These are phyloP conservation scores for Actenoides lindsayi DNA, from an alignment of 2,113 vertebrate species.

Conservation along the genomic window DNA sequence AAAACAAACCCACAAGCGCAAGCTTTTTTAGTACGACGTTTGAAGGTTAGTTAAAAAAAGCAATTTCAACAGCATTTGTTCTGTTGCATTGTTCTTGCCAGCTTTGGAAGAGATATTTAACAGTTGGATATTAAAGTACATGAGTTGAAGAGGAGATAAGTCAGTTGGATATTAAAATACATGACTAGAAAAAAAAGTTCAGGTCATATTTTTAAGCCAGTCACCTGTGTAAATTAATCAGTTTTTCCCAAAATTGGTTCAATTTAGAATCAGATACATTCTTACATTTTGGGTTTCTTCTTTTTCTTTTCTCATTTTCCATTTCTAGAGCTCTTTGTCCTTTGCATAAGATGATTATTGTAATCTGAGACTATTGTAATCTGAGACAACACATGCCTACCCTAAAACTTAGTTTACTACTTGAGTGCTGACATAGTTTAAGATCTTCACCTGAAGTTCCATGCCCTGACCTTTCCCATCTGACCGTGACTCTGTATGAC, in stretches of 20 bases:
- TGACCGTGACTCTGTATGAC: background rate
- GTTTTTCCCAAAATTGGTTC: background rate
- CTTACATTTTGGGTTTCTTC: background rate
- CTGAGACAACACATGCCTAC: background rate
- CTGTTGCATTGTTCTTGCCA: conserved; percentile 31
- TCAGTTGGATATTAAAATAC: conserved; percentile 3
- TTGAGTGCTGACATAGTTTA: background rate
- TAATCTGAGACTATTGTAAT: background rate
- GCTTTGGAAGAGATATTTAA: conserved; percentile 6
- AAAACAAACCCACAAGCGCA: conserved; percentile 46
- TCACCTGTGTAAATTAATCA: background rate
- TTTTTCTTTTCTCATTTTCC: background rate
- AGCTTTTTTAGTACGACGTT: conserved; percentile 30
- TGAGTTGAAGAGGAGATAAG: background rate
- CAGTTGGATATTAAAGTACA: background rate
- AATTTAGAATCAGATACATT: background rate
- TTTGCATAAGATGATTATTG: conserved; percentile 4
- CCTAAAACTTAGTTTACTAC: background rate
- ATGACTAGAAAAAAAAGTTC: background rate
- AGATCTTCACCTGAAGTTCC: background rate
- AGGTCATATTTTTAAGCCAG: background rate
- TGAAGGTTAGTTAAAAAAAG: conserved; percentile 32
- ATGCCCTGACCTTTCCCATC: background rate
- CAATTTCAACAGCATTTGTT: conserved; percentile 30
- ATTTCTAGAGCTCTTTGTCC: background rate